Evolutionary conservation across 2,113 vertebrate species (phyloP).

Genomic region (Lutjanus erythropterus): DNA sequence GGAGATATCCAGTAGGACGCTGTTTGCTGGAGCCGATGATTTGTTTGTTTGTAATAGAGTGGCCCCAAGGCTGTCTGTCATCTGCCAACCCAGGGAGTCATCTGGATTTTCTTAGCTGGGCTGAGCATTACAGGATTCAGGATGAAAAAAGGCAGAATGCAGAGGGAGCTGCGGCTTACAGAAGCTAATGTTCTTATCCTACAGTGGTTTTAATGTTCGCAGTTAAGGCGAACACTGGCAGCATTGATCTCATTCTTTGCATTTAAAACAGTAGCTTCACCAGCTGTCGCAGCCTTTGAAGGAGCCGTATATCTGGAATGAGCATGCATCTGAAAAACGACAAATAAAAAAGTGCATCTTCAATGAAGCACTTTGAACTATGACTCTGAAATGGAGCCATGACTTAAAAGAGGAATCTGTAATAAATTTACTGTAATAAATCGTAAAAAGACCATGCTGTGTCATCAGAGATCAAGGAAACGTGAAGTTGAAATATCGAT

Average conservation of each 20-base stretch:
- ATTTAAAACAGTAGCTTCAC: not conserved
- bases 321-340: not conserved
- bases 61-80: conserved; percentile 57
- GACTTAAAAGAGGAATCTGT: too few relatives aligned
- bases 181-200: conserved; percentile 34
- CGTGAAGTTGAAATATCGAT: too few relatives aligned
- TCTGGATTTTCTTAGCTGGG: conserved; percentile 53
- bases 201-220: conserved; percentile 9
- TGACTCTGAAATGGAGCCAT: not conserved
- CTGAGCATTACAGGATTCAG: conserved; percentile 25
- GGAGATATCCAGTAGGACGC: conserved; percentile 58
- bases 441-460: too few relatives aligned
- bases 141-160: conserved; percentile 46
- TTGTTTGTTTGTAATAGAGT: conserved; percentile 74
- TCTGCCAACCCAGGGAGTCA: conserved; percentile 58
- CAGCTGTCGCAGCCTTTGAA: not conserved
- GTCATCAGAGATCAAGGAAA: too few relatives aligned
- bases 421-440: too few relatives aligned
- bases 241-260: conserved; percentile 11
- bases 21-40: conserved; percentile 65
- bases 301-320: not conserved
- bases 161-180: conserved; percentile 25
- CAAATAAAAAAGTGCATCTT: not conserved
- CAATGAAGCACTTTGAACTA: not conserved
- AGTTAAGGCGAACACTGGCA: not conserved